These are phyloP conservation scores for Phenacoccus solenopsis DNA, from an alignment of 1,140 invertebrate species.

Conservation along the genomic window DNA sequence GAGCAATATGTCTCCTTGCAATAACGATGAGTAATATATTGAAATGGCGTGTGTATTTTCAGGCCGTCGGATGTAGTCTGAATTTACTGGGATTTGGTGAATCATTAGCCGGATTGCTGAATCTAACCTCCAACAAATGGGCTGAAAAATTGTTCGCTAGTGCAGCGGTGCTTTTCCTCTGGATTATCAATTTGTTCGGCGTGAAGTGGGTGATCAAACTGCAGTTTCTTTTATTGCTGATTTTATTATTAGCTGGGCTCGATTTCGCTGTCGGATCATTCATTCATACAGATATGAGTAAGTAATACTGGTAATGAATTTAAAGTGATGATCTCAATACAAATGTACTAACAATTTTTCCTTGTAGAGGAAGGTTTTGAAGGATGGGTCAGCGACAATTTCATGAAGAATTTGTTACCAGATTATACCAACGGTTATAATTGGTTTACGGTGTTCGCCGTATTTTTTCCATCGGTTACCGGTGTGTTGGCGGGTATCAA, in stretches of 20 bases:
- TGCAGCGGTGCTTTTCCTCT: conserved; percentile 63
- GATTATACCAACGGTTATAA: conserved; percentile 62
- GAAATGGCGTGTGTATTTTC: too few species aligned
- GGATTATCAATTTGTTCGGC: conserved; percentile 78
- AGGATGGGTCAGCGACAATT: conserved; percentile 66
- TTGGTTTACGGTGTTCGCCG: conserved; percentile 86
- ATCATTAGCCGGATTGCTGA: conserved; percentile 74
- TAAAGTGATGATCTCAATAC: too few species aligned
- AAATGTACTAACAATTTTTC: conserved; percentile 27
- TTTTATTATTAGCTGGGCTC: conserved; percentile 68
- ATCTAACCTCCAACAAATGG: conserved; percentile 54
- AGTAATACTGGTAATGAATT: conserved; percentile 26
- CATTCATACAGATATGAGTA: conserved; percentile 50
- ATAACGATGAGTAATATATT: too few species aligned
- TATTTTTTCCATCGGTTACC: conserved; percentile 89
- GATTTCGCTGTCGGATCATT: conserved; percentile 85
- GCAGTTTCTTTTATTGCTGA: conserved; percentile 70
- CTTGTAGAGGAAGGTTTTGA: conserved; percentile 62
- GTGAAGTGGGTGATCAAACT: conserved; percentile 89
- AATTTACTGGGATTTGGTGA: conserved; percentile 94
- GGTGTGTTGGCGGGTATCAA: conserved; percentile 92
- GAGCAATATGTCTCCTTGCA: too few species aligned
- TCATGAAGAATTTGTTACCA: conserved; percentile 70
- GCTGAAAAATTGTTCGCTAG: conserved; percentile 67
- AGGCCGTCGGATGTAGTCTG: conserved; percentile 89